Evolutionary conservation across 2,888 invertebrate genomes (phyloP), one percentile per base, ranked within the genome.

Genomic region (Bhutanitis thaidina): DNA sequence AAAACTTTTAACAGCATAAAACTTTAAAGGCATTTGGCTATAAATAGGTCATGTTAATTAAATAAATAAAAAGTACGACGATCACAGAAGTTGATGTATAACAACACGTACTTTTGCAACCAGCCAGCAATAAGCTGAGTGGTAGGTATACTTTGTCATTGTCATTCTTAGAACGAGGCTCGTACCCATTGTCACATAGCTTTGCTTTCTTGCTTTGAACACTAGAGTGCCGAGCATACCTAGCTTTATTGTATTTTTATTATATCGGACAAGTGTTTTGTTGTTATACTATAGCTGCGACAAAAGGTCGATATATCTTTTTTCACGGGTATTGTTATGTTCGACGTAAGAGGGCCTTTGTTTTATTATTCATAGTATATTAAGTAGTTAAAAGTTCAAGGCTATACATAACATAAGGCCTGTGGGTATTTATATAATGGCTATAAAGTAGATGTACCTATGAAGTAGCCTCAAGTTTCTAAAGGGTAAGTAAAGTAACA

Each of bases 191-290:
- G 46, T 52, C 15, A 14, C 32, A 13, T 34, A 43, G 46, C 52
- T 52, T 46, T 47, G 46, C 52, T 47, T 52, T 52, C 52, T 47
- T 52, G 52, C 52, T 52, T 43, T 52, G 46, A 52, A 41, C 46
- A 43, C 43, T 43, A 38, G 38, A 52, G 47, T 13, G 43, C 20
- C 7, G 14, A 37, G 46, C 25, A 41, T 52, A 51, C 45, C 34
- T 29, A 40, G 29, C 44, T 45, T 44, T 40, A 46, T 46, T 46
- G 37, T 46, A n/a, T 52, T 43, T 40, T 20, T 20, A 20, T 52
- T 47, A 36, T 52, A 52, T 47, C 43, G 46, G 46, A 43, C 46
- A 52, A 41, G 52, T 47, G 46, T 52, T 52, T 47, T 52, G 13
- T 43, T 52, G 43, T 43, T n/a, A 34, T 43, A 52, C 40, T 16